Conservation (phyloP, 2,797 vertebrate species). For the Ceyx erithaca region DNA sequence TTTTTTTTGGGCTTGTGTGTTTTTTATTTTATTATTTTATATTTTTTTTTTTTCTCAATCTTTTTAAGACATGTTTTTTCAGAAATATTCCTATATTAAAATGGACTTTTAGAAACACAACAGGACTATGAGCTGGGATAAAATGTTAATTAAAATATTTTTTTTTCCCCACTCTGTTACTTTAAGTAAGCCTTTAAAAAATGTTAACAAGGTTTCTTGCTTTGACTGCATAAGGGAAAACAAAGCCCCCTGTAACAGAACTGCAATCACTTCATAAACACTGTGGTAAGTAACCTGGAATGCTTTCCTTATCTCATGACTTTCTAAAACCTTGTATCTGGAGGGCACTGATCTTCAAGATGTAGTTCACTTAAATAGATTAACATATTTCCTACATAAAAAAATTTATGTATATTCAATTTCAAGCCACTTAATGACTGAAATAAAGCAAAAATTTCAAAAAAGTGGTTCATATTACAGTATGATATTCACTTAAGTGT, state of each 20-base stretch:
- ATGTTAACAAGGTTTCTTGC: neutral
- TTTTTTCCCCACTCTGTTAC: neutral
- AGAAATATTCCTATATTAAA: neutral
- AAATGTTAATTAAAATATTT: neutral
- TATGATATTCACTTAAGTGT: neutral
- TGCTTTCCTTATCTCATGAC: neutral
- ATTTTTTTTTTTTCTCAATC: too few species aligned
- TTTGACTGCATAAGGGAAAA: neutral
- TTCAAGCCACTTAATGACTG: neutral
- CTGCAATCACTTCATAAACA: rapidly evolving
- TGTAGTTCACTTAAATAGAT: neutral
- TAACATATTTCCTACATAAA: neutral
- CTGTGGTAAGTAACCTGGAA: neutral
- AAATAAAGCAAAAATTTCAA: neutral
- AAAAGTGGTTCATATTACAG: neutral
- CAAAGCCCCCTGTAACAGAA: neutral
- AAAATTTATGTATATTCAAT: neutral
- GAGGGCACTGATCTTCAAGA: neutral
- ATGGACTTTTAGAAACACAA: neutral
- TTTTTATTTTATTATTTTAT: too few species aligned
- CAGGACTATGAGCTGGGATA: neutral
- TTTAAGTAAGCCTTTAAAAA: neutral
- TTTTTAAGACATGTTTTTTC: neutral
- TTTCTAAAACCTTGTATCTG: neutral
- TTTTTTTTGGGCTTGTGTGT: too few species aligned